Conservation (phyloP, 2,113 vertebrate genomes). For the Jaculus jaculus region DNA sequence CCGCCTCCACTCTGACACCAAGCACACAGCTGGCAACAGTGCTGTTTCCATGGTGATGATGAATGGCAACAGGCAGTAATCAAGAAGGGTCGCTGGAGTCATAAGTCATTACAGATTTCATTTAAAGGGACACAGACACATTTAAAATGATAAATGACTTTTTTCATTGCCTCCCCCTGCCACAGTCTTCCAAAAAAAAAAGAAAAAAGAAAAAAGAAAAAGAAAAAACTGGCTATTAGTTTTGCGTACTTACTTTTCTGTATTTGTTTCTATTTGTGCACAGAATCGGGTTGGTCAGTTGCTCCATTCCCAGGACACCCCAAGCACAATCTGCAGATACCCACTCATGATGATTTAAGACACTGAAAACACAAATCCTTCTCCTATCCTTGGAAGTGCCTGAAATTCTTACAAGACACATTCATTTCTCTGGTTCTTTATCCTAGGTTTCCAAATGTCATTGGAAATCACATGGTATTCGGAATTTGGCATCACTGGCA, state of each 20-base stretch:
- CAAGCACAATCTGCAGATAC: not conserved
- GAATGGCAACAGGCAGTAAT: constrained; percentile 77
- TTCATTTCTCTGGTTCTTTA: not conserved
- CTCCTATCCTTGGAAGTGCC: not conserved
- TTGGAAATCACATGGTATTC: not conserved
- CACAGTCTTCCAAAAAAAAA: not conserved
- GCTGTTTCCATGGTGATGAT: constrained; percentile 79
- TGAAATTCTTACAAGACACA: not conserved
- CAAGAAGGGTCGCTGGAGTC: constrained; percentile 74
- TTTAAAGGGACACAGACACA: constrained; percentile 70
- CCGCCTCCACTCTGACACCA: constrained; percentile 30
- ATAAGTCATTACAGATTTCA: constrained; percentile 75
- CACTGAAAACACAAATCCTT: not conserved
- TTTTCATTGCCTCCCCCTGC: not conserved
- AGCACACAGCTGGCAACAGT: constrained; percentile 75
- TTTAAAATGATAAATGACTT: constrained; percentile 67
- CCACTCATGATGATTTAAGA: not conserved
- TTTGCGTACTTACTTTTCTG: not conserved
- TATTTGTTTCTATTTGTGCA: constrained; percentile 32
- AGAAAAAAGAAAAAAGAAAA: too few relatives aligned
- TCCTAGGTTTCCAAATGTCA: not conserved
- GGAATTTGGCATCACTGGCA: not conserved
- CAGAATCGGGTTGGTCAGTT: not conserved
- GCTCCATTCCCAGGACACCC: not conserved
- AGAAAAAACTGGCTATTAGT: not conserved